These are phyloP conservation scores for Scolopax bukidnonensis DNA, from an alignment of 2,797 vertebrate genomes.

Conservation along the genomic window DNA sequence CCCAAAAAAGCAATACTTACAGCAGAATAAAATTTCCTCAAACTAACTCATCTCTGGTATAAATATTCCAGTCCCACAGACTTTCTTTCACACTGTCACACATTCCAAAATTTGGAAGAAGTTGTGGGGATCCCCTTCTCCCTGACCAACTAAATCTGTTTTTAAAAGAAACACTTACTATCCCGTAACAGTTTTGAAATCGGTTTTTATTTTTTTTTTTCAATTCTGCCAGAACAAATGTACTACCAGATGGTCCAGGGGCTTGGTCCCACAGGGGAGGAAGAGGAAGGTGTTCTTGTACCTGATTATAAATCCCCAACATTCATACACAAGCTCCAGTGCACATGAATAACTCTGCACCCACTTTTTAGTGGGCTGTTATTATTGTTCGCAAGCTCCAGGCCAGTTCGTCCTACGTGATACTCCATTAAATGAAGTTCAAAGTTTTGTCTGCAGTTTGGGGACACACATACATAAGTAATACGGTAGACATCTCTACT, in stretches of 20 bases:
- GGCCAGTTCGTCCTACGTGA: conserved; percentile 25
- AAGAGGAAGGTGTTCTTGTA: neutral
- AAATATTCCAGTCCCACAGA: neutral
- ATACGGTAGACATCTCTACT: conserved; percentile 56
- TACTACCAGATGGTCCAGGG: neutral
- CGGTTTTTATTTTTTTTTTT: neutral
- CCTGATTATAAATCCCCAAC: conserved; percentile 18
- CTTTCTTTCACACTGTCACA: neutral
- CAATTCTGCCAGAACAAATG: conserved; percentile 6
- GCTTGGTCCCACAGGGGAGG: conserved; percentile 49
- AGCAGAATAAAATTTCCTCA: conserved; percentile 10
- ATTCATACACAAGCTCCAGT: conserved; percentile 39
- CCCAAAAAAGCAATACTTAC: neutral
- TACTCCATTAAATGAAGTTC: conserved; percentile 20
- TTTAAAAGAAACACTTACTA: conserved; percentile 48
- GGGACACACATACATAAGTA: conserved; percentile 39
- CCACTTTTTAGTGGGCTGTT: neutral
- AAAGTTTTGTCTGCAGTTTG: neutral
- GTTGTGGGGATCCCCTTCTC: conserved; percentile 30
- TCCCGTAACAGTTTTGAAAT: conserved; percentile 11
- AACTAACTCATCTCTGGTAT: conserved; percentile 6
- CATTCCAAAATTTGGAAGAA: neutral
- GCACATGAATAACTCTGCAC: conserved; percentile 4
- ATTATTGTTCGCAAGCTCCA: conserved; percentile 1
- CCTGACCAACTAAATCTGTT: conserved; percentile 19